These are phyloP conservation scores for Acanthacorydalis orientalis DNA, from an alignment of 2,888 invertebrate genomes.

Conservation along the genomic window DNA sequence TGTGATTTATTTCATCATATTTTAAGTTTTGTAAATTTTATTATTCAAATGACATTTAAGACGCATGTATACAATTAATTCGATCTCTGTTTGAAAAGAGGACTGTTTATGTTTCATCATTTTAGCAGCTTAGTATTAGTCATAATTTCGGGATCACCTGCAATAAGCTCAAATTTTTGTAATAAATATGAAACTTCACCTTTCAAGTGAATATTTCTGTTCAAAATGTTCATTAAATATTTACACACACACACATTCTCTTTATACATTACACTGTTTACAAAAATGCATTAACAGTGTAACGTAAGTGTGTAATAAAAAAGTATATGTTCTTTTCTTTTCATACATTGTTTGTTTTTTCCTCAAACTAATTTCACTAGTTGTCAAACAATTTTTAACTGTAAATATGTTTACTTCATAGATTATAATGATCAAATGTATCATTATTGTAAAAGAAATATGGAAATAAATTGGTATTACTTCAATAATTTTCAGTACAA, in stretches of 20 bases:
- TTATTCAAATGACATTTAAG: no score
- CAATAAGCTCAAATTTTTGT: constrained; percentile 2
- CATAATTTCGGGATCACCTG: background rate
- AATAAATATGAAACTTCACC: background rate
- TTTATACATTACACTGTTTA: background rate
- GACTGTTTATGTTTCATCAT: no score
- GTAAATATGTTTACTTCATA: constrained; percentile 7
- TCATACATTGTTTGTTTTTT: background rate
- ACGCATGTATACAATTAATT: no score
- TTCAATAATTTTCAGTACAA: no score
- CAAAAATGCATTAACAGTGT: background rate
- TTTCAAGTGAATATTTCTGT: background rate
- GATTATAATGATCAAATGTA: constrained; percentile 5
- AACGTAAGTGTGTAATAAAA: no score
- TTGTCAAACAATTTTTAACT: background rate
- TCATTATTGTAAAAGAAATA: constrained; percentile 6
- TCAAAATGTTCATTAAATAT: background rate
- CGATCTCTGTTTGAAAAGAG: no score
- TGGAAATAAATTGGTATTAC: background rate
- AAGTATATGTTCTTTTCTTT: background rate
- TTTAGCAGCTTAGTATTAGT: background rate
- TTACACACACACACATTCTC: background rate
- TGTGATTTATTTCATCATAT: constrained; percentile 1
- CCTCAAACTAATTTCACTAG: background rate
- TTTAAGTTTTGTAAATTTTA: no score